Evolutionary conservation across 2,797 vertebrate genomes (phyloP).

Genomic region (Varecia variegata): DNA sequence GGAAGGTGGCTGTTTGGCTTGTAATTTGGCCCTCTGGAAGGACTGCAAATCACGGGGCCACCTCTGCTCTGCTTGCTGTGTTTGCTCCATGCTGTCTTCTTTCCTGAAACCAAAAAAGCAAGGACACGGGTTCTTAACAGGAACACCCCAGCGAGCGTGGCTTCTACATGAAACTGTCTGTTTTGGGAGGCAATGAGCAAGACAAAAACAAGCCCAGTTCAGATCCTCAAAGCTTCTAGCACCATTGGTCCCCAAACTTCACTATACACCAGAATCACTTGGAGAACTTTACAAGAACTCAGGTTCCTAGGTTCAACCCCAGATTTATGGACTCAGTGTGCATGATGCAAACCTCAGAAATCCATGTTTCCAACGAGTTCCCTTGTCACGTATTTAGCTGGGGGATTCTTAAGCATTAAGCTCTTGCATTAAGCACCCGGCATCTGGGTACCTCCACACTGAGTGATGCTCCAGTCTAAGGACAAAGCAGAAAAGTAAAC

Average conservation of each 20-base stretch:
- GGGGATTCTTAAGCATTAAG: background rate
- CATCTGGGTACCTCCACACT: no score
- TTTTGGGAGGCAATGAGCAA: background rate
- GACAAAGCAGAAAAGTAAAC: background rate
- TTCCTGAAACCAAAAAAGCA: constrained; percentile 47
- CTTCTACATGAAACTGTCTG: background rate
- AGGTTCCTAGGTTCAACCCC: background rate
- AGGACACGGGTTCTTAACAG: background rate
- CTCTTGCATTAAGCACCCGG: background rate
- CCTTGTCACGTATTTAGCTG: rapidly evolving
- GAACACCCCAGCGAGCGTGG: background rate
- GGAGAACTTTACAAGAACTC: background rate
- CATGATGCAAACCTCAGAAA: background rate
- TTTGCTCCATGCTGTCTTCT: background rate
- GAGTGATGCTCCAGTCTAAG: background rate
- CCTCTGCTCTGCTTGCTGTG: background rate
- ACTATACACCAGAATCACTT: background rate
- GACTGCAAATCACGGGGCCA: background rate
- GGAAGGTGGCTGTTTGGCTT: background rate
- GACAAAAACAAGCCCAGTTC: constrained; percentile 21
- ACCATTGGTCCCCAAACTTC: background rate
- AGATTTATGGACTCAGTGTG: background rate
- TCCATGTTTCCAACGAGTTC: background rate
- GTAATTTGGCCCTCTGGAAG: background rate
- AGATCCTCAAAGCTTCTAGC: background rate